phyloP scores from a whole-genome alignment of 2,888 invertebrate genomes.

The Schizaphis graminum region DNA sequence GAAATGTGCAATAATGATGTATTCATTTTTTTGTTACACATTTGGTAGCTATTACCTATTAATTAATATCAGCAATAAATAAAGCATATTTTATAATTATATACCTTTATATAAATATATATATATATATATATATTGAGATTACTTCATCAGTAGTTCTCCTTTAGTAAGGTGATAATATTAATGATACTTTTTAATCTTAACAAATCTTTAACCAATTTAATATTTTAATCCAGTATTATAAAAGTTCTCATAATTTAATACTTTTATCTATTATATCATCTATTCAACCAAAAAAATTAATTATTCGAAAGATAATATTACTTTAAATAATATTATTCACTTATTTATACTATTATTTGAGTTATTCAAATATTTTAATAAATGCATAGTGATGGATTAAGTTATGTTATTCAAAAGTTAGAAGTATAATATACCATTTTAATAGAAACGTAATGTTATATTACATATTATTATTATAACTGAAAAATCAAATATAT shows the following conservation, averaged over 20 bases:
- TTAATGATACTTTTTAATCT: constrained; percentile 16
- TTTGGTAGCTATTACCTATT: constrained; percentile 25
- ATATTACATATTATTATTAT: constrained; percentile 18
- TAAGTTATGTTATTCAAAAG: not conserved
- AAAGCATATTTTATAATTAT: constrained; percentile 26
- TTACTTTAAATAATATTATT: constrained; percentile 36
- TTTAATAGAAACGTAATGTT: constrained; percentile 23
- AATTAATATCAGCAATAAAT: constrained; percentile 53
- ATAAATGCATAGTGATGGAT: constrained; percentile 19
- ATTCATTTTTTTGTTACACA: constrained; percentile 14
- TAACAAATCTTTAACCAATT: constrained; percentile 18
- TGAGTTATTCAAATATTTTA: constrained; percentile 48
- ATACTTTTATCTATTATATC: constrained; percentile 21
- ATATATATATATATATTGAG: constrained; percentile 27
- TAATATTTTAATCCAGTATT: constrained; percentile 54
- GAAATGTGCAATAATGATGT: constrained; percentile 56
- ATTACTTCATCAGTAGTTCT: constrained; percentile 30
- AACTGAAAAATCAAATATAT: constrained; percentile 55
- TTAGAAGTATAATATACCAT: constrained; percentile 33
- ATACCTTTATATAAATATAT: not conserved
- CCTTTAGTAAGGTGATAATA: constrained; percentile 10
- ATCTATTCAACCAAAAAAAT: not conserved
- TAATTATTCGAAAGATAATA: not conserved
- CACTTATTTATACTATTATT: constrained; percentile 48
- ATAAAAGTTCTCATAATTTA: constrained; percentile 51